phyloP scores from a whole-genome alignment of 2,113 vertebrate genomes.

The Pollachius pollachius region DNA sequence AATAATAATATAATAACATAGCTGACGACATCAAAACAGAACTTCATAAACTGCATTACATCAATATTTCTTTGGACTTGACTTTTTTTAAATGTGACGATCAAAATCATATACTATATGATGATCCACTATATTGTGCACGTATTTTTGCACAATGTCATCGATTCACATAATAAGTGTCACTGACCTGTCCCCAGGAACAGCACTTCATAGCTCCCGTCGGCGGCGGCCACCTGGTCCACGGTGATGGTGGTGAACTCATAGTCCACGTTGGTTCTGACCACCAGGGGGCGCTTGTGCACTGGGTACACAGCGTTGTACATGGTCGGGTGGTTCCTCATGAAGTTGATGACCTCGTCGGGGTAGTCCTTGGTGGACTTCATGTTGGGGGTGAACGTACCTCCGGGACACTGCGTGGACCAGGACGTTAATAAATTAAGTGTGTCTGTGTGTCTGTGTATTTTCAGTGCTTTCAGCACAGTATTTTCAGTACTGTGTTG shows the following conservation, averaged over 20 bases:
- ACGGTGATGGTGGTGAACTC: slow-evolving; percentile 96
- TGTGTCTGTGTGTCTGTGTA: background rate
- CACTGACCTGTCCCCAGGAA: slow-evolving; percentile 95
- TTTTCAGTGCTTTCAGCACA: too few relatives aligned
- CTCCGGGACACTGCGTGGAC: slow-evolving; percentile 87
- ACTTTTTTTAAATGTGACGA: too few relatives aligned
- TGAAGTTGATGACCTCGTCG: slow-evolving; percentile 98
- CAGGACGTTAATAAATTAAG: slow-evolving; percentile 10
- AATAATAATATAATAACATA: too few relatives aligned
- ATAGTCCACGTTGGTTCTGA: slow-evolving; percentile 92
- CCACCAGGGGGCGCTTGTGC: slow-evolving; percentile 93
- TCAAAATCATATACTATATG: too few relatives aligned
- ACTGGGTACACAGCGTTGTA: slow-evolving; percentile 91
- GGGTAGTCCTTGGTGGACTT: slow-evolving; percentile 99
- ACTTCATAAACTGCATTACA: too few relatives aligned
- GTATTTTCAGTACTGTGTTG: too few relatives aligned
- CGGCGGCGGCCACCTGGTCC: slow-evolving; percentile 96
- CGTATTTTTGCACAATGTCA: background rate
- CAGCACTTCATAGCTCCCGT: slow-evolving; percentile 97
- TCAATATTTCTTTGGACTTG: too few relatives aligned
- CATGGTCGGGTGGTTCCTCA: slow-evolving; percentile 96
- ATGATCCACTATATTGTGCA: background rate
- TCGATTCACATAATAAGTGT: background rate
- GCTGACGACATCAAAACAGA: too few relatives aligned
- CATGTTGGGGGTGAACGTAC: slow-evolving; percentile 97